Evolutionary conservation across 2,113 vertebrate genomes (phyloP).

Genomic region (Tachycineta bicolor): DNA sequence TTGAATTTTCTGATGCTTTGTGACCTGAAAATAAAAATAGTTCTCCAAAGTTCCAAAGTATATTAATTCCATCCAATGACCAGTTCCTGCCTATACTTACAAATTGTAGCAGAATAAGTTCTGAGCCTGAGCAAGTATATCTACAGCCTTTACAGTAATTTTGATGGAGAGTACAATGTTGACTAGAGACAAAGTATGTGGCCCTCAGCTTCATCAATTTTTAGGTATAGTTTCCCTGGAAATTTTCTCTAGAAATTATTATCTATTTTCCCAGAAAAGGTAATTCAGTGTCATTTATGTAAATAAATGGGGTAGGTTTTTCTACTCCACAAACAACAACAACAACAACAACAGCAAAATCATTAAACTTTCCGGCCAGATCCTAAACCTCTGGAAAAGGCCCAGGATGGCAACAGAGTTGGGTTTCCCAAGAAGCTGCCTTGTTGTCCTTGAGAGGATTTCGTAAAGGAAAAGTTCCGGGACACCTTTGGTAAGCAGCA

Average conservation of each 20-base stretch:
- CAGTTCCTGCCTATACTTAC: not conserved
- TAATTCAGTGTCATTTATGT: not conserved
- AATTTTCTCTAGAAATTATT: not conserved
- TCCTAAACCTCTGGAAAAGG: not conserved
- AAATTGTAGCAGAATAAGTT: not conserved
- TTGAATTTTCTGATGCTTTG: not conserved
- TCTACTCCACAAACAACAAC: not conserved
- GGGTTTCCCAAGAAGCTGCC: not conserved
- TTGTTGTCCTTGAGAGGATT: not conserved
- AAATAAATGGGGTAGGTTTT: not conserved
- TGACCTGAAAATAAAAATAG: not conserved
- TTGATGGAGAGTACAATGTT: not conserved
- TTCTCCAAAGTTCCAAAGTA: not conserved
- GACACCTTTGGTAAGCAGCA: accelerated
- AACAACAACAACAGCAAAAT: no score
- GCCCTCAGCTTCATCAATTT: not conserved
- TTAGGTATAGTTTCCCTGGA: not conserved
- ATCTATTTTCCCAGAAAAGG: not conserved
- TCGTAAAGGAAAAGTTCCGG: accelerated
- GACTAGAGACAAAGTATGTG: not conserved
- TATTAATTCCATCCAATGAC: not conserved
- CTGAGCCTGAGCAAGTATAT: not conserved
- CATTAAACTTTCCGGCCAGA: not conserved
- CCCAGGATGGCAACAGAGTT: not conserved
- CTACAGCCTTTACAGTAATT: not conserved